Base-by-base conservation (phyloP, 2,888 invertebrate genomes). In the Leucophenga montana region DNA sequence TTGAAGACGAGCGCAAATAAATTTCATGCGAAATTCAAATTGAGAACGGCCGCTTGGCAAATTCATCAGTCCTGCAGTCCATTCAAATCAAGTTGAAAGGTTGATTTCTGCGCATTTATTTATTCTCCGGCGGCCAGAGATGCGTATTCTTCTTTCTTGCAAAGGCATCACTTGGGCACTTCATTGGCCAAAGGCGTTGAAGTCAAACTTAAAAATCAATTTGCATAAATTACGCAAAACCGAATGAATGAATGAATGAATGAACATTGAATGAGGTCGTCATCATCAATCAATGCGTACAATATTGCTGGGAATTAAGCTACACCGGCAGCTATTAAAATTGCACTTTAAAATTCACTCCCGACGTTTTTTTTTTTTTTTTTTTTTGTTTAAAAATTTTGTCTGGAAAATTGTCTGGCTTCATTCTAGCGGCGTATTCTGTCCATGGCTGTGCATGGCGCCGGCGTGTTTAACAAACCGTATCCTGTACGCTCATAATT, bases 21-120 rank as follows among this genome's bases (percentile, higher is more conserved):
- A 16, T 50, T 50, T 18, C n/a, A 50, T 50, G 13, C n/a, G 16
- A n/a, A 50, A 50, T 18, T 50, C 50, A 50, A 16, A 18, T 18
- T 18, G 50, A 50, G 50, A 39, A 11, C 11, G 39, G 39, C 8
- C 39, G 39, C 5, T 39, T 8, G 9, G 8, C 9, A 39, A 39
- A 39, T 39, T 5, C 11, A 39, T 39, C 39, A 5, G 4, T 39
- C 8, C 11, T 50, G 14, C 50, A 75, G 78, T 75, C 84, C n/a
- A 48, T 48, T 46, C 62, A 64, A 64, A 64, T 64, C 27, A 20
- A 64, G 39, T 64, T 64, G 48, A 64, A 64, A 22, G 20, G 16
- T 64, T 46, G 22, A 64, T 64, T 39, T 18, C 46, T 75, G 75
- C 62, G 65, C 66, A 44, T 61, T 54, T 44, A 33, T 66, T 39